Conservation (phyloP, 2,113 vertebrate genomes). For the Garra rufa region DNA sequence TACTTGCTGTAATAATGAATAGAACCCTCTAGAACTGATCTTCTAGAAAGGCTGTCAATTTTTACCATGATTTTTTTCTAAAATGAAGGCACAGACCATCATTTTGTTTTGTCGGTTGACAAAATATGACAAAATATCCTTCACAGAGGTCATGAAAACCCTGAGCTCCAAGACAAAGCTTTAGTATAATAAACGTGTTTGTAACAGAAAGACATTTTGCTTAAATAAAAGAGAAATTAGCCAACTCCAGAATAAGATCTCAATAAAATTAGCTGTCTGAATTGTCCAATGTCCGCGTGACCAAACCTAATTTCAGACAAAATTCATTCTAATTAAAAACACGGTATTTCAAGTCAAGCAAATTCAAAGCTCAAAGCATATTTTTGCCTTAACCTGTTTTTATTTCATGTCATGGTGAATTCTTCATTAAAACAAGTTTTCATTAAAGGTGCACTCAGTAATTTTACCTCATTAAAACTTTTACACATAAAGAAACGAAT, state of each 20-base stretch:
- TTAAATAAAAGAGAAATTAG: conserved; percentile 20
- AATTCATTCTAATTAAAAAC: neutral
- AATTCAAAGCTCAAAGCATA: conserved; percentile 1
- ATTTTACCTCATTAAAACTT: neutral
- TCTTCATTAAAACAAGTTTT: neutral
- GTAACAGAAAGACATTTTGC: conserved; percentile 21
- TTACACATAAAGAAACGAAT: neutral
- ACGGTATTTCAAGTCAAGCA: conserved; percentile 19
- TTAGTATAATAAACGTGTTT: conserved; percentile 15
- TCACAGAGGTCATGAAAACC: conserved; percentile 19
- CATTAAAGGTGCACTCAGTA: conserved; percentile 16
- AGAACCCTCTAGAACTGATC: no score
- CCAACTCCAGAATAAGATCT: neutral
- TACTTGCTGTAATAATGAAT: no score
- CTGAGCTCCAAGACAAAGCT: conserved; percentile 16
- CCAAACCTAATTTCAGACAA: neutral
- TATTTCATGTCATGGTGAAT: neutral
- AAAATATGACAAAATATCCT: conserved; percentile 1
- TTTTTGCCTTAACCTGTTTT: neutral
- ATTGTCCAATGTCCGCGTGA: neutral
- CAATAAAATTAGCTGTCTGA: neutral
- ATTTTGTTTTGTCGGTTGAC: neutral
- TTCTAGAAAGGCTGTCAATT: no score
- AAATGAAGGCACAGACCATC: conserved; percentile 15
- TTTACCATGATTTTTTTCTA: neutral